Evolutionary conservation across 2,888 invertebrate genomes (phyloP).

Genomic region (Vesta saturnalis): DNA sequence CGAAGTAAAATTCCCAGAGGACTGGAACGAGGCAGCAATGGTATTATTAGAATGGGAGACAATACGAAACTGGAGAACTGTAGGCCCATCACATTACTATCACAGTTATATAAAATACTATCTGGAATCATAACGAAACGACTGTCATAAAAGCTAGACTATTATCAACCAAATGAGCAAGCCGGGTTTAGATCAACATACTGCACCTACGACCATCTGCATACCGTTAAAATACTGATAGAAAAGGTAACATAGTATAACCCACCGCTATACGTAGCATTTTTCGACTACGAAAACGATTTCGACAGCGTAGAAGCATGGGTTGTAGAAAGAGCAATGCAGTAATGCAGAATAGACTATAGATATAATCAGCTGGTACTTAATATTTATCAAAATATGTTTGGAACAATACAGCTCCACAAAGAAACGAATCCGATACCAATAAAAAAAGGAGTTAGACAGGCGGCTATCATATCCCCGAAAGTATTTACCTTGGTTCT

Average conservation of each 20-base stretch:
- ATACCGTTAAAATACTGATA: conserved; percentile 9
- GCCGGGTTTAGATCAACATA: conserved; percentile 10
- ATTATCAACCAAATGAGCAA: no score
- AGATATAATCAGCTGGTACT: no score
- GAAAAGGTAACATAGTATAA: no score
- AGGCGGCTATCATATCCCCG: conserved; percentile 11
- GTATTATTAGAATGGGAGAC: conserved; percentile 6
- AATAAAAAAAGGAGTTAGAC: conserved; percentile 9
- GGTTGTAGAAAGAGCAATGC: background rate
- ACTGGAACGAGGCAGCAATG: no score
- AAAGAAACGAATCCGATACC: conserved; percentile 5
- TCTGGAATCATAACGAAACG: no score
- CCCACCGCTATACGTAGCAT: no score
- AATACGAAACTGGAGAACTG: no score
- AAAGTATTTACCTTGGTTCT: conserved; percentile 14
- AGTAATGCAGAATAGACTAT: background rate
- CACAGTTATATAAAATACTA: conserved; percentile 2
- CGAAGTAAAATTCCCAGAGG: no score
- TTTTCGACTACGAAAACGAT: background rate
- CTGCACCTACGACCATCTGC: conserved; percentile 2
- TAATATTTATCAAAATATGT: no score
- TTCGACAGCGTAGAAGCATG: conserved; percentile 10
- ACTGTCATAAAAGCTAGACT: no score
- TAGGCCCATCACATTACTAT: no score
- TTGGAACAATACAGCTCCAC: no score